Conservation (phyloP, 92 coral and sea anemone species). For the Metridium senile region DNA sequence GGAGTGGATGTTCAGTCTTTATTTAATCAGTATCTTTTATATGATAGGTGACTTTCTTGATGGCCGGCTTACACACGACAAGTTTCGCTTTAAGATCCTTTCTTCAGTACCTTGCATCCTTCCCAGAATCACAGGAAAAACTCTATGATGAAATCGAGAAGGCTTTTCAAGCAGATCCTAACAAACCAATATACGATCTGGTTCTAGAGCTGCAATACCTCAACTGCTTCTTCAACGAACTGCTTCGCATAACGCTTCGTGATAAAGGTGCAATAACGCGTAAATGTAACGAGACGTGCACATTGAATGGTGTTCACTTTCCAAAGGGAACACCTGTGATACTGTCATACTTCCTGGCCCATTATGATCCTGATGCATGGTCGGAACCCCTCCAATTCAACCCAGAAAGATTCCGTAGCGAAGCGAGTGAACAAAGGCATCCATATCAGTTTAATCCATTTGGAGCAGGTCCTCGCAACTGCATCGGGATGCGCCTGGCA, state of each 20-base stretch:
- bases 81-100: not conserved
- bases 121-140: slow-evolving; percentile 9
- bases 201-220: slow-evolving; percentile 17
- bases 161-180: slow-evolving; percentile 21
- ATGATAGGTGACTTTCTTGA: not conserved
- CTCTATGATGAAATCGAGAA: slow-evolving; percentile 14
- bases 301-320: slow-evolving; percentile 47
- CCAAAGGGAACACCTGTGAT: slow-evolving; percentile 16
- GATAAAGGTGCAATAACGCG: not conserved
- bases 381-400: slow-evolving; percentile 49
- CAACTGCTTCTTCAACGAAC: slow-evolving; percentile 24
- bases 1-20: too few species aligned
- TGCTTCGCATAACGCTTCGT: not conserved
- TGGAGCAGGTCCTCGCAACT: slow-evolving; percentile 23
- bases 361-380: slow-evolving; percentile 51
- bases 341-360: slow-evolving; percentile 26
- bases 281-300: slow-evolving; percentile 35
- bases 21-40: too few species aligned
- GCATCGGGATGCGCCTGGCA: slow-evolving; percentile 27
- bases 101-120: not conserved
- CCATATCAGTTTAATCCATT: slow-evolving; percentile 21
- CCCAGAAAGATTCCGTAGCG: slow-evolving; percentile 45
- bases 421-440: slow-evolving; percentile 7
- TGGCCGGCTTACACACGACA: not conserved
- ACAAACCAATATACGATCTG: slow-evolving; percentile 24